Base-by-base conservation (phyloP, 2,888 invertebrate species). In the Leuctra nigra region DNA sequence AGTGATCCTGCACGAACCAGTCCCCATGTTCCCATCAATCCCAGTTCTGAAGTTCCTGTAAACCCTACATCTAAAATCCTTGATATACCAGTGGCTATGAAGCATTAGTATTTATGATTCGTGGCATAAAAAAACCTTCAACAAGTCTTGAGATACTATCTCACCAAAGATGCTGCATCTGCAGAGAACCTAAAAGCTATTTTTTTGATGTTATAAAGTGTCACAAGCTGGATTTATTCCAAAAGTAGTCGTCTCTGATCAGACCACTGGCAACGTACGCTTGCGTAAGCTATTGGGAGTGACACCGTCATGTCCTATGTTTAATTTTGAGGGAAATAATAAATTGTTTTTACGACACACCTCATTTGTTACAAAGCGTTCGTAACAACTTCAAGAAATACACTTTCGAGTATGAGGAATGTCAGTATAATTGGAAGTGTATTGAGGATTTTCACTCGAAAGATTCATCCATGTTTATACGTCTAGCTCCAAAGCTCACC, bases 401-500 rank as follows among this genome's bases (percentile, higher is more conserved):
- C 50, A 41, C 48, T n/a, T 16, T 55, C 11, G 1, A 13, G 1
- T 25, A 22, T n/a, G n/a, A 7, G 7, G 38, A 39, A n/a, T 33
- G 14, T 6, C 7, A 9, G 3, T 22, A 24, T 13, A 14, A n/a
- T 20, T 56, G 53, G 56, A 16, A 41, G 6, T 36, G 41, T 23
- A n/a, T 56, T 2, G 24, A 11, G 14, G 1, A 35, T 3, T 24
- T 46, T 11, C 44, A 53, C 23, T 23, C 52, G 1, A 4, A 25
- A 2, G 56, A 56, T 39, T 6, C 22, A n/a, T 7, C 6, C 11
- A 24, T 18, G 29, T n/a, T 11, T n/a, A 14, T 24, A 53, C 13
- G 39, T 22, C 7, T 36, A 33, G 41, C 41, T 16, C n/a, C n/a
- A 11, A 41, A 52, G 14, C 25, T 56, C n/a, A 56, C 52, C 6